Percentiles rank a stretch among this genome's conserved stretches.
phyloP scores from a whole-genome alignment of 2,797 vertebrate genomes.

The Rhabdophis nuchalis region DNA sequence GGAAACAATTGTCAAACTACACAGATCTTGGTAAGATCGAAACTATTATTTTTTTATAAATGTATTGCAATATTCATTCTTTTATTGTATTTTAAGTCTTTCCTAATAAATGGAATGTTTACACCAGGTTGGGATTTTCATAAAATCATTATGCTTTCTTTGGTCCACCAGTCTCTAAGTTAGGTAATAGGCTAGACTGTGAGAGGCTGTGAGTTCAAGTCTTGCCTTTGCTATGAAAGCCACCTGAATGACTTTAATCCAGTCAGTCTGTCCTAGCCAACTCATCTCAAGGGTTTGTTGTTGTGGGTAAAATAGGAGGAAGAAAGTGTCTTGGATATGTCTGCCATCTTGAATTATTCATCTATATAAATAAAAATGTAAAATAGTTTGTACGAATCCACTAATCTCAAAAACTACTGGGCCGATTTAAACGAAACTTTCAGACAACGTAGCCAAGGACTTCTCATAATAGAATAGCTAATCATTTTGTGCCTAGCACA shows the following conservation, averaged over 20 bases:
- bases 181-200: neutral
- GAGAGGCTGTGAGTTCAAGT: neutral
- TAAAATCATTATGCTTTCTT: neutral
- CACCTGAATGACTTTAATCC: neutral
- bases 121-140: neutral
- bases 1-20: neutral
- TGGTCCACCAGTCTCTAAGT: neutral
- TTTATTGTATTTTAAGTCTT: neutral
- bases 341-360: neutral
- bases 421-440: no score
- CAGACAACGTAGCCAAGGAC: no score
- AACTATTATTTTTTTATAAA: neutral
- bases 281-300: neutral
- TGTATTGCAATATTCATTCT: neutral
- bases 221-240: neutral
- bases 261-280: neutral
- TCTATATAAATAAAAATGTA: no score
- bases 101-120: neutral
- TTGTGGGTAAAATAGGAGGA: neutral
- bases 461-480: no score
- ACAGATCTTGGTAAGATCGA: neutral
- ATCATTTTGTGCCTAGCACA: no score
- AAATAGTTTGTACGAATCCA: no score
- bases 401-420: no score
- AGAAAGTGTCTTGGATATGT: neutral